Conservation (phyloP, 2,888 invertebrate genomes). For the Orthosia incerta region DNA sequence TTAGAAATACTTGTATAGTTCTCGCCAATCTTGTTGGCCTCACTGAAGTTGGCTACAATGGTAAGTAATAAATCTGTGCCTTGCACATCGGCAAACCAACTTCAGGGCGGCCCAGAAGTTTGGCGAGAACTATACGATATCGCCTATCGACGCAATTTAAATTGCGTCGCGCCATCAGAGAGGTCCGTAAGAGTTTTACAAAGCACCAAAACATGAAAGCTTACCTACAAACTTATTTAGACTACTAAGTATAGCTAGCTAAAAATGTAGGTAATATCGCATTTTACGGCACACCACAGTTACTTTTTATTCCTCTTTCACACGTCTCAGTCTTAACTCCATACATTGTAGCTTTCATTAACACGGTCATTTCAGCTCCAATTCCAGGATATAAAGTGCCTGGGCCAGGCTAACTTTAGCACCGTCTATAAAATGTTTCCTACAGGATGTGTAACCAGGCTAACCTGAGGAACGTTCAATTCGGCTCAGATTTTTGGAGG, state of each 20-base stretch:
- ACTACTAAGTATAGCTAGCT: too few species aligned
- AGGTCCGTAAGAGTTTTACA: neutral
- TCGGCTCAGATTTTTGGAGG: conserved; percentile 22
- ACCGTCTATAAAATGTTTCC: conserved; percentile 21
- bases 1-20: too few species aligned
- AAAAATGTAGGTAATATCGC: neutral
- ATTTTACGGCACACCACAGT: neutral
- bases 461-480: conserved; percentile 21
- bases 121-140: too few species aligned
- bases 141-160: too few species aligned
- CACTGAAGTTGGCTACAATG: too few species aligned
- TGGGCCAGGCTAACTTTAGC: conserved; percentile 42
- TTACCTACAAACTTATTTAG: neutral
- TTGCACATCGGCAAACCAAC: too few species aligned
- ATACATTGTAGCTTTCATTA: conserved; percentile 26
- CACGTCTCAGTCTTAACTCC: conserved; percentile 6
- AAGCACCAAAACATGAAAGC: neutral
- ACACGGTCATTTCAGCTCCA: conserved; percentile 11
- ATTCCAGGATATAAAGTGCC: conserved; percentile 39
- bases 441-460: conserved; percentile 27
- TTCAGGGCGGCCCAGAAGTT: too few species aligned
- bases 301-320: conserved; percentile 12
- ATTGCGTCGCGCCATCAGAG: too few species aligned
- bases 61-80: too few species aligned
- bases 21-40: too few species aligned